Evolutionary conservation across 2,888 invertebrate species (phyloP).

Genomic region (Eupithecia subumbrata): DNA sequence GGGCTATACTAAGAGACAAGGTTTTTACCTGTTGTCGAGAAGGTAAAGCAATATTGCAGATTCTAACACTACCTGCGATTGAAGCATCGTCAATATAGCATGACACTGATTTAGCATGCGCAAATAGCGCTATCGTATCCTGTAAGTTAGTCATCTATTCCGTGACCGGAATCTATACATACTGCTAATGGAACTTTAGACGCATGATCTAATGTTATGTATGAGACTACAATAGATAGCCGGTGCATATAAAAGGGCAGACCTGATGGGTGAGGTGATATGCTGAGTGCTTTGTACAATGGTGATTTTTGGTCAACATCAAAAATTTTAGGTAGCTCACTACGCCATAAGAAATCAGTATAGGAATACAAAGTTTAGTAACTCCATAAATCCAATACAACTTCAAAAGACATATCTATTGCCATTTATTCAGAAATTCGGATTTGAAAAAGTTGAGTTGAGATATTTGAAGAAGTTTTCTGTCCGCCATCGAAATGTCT

Average conservation of each 20-base stretch:
- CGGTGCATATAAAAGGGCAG: background rate
- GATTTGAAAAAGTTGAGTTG: background rate
- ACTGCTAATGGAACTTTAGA: background rate
- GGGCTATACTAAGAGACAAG: background rate
- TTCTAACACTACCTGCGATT: background rate
- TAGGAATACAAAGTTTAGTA: background rate
- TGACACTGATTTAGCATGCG: conserved; percentile 30
- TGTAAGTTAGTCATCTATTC: conserved; percentile 34
- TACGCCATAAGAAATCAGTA: background rate
- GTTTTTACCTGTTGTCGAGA: background rate
- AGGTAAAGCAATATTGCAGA: background rate
- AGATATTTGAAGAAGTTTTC: conserved; percentile 22
- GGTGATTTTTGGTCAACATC: background rate
- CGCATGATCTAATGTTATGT: conserved; percentile 11
- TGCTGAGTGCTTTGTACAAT: background rate
- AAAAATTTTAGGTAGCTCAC: background rate
- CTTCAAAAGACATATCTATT: background rate
- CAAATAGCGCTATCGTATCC: conserved; percentile 31
- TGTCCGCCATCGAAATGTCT: conserved; percentile 19
- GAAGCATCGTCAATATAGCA: background rate
- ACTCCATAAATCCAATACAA: background rate
- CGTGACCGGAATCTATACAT: conserved; percentile 23
- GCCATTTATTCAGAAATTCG: background rate
- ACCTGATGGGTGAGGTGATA: background rate
- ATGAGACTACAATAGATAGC: background rate